Conservation (phyloP, 2,888 invertebrate genomes). For the Caenorhabditis sp. region DNA sequence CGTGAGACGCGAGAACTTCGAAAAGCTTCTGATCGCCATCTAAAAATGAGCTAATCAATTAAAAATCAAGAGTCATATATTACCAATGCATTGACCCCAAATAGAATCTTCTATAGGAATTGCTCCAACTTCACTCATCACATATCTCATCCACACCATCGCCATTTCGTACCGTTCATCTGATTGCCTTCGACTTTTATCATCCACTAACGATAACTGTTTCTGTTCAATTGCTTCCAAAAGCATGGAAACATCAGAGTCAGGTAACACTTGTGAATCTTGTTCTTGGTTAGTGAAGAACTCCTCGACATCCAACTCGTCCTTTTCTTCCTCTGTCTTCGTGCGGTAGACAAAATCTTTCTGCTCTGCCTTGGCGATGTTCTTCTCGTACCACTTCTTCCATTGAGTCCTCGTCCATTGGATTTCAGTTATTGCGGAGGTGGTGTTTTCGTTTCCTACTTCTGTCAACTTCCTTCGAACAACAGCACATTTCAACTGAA, state of each 20-base stretch:
- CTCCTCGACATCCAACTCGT: slow-evolving; percentile 69
- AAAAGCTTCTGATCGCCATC: slow-evolving; percentile 61
- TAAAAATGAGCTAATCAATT: no score
- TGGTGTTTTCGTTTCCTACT: slow-evolving; percentile 31
- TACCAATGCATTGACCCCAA: slow-evolving; percentile 49
- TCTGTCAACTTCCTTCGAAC: slow-evolving; percentile 49
- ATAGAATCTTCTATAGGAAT: slow-evolving; percentile 34
- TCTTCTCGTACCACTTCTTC: slow-evolving; percentile 75
- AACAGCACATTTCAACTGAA: slow-evolving; percentile 67
- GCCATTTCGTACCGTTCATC: slow-evolving; percentile 66
- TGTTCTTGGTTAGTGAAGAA: slow-evolving; percentile 64
- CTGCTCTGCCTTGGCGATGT: slow-evolving; percentile 68
- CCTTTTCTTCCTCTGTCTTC: slow-evolving; percentile 76
- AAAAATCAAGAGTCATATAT: not conserved
- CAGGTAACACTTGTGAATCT: slow-evolving; percentile 60
- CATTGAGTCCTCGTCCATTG: slow-evolving; percentile 74
- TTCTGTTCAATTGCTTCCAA: slow-evolving; percentile 61
- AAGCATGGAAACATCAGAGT: slow-evolving; percentile 64
- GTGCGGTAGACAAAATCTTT: slow-evolving; percentile 77
- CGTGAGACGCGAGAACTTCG: slow-evolving; percentile 42
- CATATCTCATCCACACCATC: slow-evolving; percentile 68
- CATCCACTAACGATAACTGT: slow-evolving; percentile 49
- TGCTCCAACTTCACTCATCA: slow-evolving; percentile 62
- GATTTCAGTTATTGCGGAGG: slow-evolving; percentile 49
- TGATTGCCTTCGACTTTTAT: slow-evolving; percentile 29